Evolutionary conservation across 2,888 invertebrate species (phyloP).

Genomic region (Agriopis leucophaearia): DNA sequence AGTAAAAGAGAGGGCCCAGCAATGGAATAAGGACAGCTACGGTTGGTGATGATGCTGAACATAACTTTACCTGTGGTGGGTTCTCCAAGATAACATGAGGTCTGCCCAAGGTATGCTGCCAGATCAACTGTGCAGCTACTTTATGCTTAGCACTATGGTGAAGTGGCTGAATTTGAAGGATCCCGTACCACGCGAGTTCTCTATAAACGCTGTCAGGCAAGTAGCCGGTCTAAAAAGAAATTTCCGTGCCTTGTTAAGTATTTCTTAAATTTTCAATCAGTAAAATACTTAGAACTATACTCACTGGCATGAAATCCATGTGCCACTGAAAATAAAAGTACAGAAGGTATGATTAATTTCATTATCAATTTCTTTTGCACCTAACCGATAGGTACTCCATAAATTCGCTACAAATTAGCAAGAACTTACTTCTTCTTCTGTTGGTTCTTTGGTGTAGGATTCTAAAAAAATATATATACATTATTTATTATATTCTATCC

Average conservation of each 20-base stretch:
- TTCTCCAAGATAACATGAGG: constrained; percentile 81
- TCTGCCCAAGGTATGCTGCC: constrained; percentile 80
- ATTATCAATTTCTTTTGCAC: too few species aligned
- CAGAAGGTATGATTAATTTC: neutral
- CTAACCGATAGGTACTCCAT: too few species aligned
- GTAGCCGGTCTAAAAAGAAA: constrained; percentile 70
- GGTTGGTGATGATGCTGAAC: neutral
- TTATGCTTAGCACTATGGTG: constrained; percentile 79
- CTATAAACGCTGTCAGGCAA: constrained; percentile 80
- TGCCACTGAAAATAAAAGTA: constrained; percentile 70
- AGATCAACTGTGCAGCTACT: constrained; percentile 79
- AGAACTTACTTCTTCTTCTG: constrained; percentile 74
- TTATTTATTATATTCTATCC: too few species aligned
- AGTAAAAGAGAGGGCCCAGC: neutral
- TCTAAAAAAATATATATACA: constrained; percentile 50
- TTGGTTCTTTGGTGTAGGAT: constrained; percentile 56
- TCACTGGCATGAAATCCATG: constrained; percentile 82
- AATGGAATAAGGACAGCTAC: neutral
- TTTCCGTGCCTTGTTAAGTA: too few species aligned
- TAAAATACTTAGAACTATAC: constrained; percentile 39
- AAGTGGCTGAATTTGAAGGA: constrained; percentile 78
- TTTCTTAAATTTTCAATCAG: neutral
- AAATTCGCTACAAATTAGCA: neutral
- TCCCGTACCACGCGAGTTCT: constrained; percentile 82
- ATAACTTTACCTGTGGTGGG: constrained; percentile 69